phyloP scores from a whole-genome alignment of 1,140 invertebrate species.

The Monomorium pharaonis region DNA sequence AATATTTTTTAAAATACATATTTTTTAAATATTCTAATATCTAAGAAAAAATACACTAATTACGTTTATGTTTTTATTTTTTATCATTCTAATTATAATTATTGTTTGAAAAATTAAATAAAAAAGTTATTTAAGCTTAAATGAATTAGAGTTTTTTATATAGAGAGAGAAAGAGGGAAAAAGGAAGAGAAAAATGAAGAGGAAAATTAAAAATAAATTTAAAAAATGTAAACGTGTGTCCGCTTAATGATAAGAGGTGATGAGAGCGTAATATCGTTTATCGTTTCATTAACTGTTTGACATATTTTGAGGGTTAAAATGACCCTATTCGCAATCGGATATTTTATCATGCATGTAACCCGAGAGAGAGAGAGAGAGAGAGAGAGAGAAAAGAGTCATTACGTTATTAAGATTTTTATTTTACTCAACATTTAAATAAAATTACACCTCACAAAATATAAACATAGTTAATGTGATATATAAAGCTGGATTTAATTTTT shows the following conservation, averaged over 20 bases:
- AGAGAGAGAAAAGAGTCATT: background rate
- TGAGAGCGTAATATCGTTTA: slow-evolving; percentile 3
- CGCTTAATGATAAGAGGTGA: background rate
- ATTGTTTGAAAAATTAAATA: background rate
- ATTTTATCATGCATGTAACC: background rate
- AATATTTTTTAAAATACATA: background rate
- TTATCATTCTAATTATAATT: background rate
- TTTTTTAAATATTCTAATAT: no score
- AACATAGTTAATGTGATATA: background rate
- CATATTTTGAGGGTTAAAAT: background rate
- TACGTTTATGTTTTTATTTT: background rate
- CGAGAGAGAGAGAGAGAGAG: background rate
- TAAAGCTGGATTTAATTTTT: background rate
- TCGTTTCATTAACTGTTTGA: background rate
- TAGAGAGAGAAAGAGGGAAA: background rate
- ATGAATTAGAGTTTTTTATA: background rate
- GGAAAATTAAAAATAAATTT: background rate
- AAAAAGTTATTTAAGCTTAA: background rate
- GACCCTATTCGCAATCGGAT: background rate
- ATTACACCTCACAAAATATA: background rate
- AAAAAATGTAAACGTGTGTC: background rate
- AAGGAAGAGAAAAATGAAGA: background rate
- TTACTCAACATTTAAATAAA: background rate
- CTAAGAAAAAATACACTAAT: background rate
- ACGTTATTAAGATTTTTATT: slow-evolving; percentile 10